Percentiles rank a stretch among this genome's conserved stretches.
Conservation (phyloP, 2,888 invertebrate genomes). For the Girardia tigrina region DNA sequence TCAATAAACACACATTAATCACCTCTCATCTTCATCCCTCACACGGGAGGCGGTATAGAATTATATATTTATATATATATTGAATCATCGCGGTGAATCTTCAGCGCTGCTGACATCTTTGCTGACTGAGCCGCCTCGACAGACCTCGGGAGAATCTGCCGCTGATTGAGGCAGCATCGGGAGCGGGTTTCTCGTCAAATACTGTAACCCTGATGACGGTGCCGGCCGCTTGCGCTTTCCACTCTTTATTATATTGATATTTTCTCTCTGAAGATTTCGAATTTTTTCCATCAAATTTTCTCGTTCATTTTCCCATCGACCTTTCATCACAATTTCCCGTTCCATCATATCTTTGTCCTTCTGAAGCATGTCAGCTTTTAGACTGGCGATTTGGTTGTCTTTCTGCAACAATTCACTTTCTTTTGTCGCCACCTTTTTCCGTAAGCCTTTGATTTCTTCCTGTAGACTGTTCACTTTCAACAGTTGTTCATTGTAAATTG, state of each 20-base stretch:
- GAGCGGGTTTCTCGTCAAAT: neutral
- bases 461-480: constrained; percentile 31
- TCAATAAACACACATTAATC: too few species aligned
- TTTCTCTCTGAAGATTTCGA: neutral
- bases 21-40: too few species aligned
- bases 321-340: neutral
- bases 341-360: constrained; percentile 15
- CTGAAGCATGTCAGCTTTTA: constrained; percentile 33
- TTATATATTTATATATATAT: too few species aligned
- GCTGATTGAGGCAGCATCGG: neutral
- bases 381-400: constrained; percentile 32
- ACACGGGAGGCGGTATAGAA: too few species aligned
- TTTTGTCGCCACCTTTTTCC: constrained; percentile 25
- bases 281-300: constrained; percentile 23
- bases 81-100: neutral
- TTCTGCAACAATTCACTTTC: constrained; percentile 27
- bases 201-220: neutral
- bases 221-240: neutral
- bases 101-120: constrained; percentile 14
- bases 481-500: constrained; percentile 33
- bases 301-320: constrained; percentile 15
- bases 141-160: neutral
- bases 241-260: neutral
- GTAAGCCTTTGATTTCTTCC: constrained; percentile 29
- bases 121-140: neutral